Base-by-base conservation (phyloP, 2,888 invertebrate species). In the Netelia virgata region DNA sequence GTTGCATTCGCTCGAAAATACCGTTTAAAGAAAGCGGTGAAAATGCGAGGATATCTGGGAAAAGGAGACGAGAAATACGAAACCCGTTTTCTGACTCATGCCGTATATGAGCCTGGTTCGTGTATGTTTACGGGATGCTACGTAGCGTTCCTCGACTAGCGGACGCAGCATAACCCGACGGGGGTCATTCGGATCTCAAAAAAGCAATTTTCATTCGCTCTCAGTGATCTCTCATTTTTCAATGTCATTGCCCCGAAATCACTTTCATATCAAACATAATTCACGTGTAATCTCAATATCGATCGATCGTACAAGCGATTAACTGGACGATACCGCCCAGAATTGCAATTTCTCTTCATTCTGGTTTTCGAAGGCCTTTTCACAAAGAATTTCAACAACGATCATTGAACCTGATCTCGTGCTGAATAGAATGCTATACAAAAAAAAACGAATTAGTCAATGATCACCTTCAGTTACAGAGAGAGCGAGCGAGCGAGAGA, bases 11-110 rank as follows among this genome's bases (percentile, higher is more conserved):
- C 20, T 28, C 10, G 20, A n/a, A 43, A 57, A 50, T 81, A 76
- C 43, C 85, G 76, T 82, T 82, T 82, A 86, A 92, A 90, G 92
- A 92, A 92, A 92, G 92, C 88, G 90, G 92, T 90, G 92, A 91
- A 92, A 92, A 91, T 90, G 75, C 86, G 82, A 86, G 53, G 68
- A 74, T 41, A 47, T 53, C n/a, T 41, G 18, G 50, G 47, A 80
- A 66, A 66, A 50, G 50, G 59, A n/a, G 87, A 82, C 83, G 86
- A 82, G 63, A 76, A 69, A 75, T 85, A 86, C 85, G 86, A 90
- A 91, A 91, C 90, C 86, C 82, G 92, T 91, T 92, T 85, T 16
- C 6, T 59, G 16, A 14, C 14, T 63, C 69, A 5, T 43, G 68
- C 11, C 14, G 14, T 47, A 47, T 14, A 47, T 14, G 47, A 10